These are phyloP conservation scores for Epirrhoe tristata DNA, from an alignment of 2,888 invertebrate species.

Conservation along the genomic window DNA sequence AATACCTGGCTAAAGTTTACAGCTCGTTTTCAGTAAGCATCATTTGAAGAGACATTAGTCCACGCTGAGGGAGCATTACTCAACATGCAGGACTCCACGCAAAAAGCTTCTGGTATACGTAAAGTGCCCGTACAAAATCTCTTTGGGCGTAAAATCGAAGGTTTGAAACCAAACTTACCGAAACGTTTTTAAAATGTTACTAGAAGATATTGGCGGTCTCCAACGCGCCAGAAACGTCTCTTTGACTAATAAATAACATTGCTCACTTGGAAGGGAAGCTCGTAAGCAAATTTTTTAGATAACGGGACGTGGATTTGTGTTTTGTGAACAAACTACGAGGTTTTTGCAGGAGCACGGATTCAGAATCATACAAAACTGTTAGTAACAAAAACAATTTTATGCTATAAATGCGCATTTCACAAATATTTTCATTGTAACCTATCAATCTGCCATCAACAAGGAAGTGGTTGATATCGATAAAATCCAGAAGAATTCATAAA, in stretches of 20 bases:
- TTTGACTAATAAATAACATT: slow-evolving; percentile 65
- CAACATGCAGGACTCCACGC: slow-evolving; percentile 52
- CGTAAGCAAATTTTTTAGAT: slow-evolving; percentile 52
- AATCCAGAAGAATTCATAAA: slow-evolving; percentile 74
- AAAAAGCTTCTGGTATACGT: slow-evolving; percentile 49
- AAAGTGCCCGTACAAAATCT: slow-evolving; percentile 63
- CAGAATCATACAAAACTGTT: background rate
- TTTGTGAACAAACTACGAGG: background rate
- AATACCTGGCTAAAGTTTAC: background rate
- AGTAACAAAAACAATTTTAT: background rate
- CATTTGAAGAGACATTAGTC: slow-evolving; percentile 57
- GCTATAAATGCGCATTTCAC: background rate
- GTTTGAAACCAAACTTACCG: slow-evolving; percentile 66
- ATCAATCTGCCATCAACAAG: slow-evolving; percentile 50
- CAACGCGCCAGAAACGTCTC: slow-evolving; percentile 58
- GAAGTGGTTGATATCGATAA: slow-evolving; percentile 63
- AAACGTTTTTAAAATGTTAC: slow-evolving; percentile 71
- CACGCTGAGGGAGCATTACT: slow-evolving; percentile 51
- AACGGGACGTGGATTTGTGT: slow-evolving; percentile 29
- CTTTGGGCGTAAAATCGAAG: slow-evolving; percentile 65
- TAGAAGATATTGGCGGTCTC: slow-evolving; percentile 71
- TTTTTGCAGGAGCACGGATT: background rate
- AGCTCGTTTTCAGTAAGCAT: slow-evolving; percentile 47
- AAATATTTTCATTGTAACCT: background rate
- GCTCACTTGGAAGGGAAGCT: slow-evolving; percentile 46